Evolutionary conservation across 2,888 invertebrate species (phyloP), one percentile per base, ranked within the genome.

Genomic region (Pocota personata): DNA sequence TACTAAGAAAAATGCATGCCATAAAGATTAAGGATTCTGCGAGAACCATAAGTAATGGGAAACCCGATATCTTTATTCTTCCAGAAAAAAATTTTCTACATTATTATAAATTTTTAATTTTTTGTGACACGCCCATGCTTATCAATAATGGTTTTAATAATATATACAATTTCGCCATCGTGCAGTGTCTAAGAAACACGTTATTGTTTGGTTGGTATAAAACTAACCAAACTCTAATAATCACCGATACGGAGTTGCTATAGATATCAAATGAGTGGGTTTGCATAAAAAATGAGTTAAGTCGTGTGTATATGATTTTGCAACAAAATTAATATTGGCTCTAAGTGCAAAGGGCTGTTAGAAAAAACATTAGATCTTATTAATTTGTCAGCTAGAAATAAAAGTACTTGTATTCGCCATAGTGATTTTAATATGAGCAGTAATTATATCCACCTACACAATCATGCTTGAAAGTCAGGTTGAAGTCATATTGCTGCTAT

Each of bases 41-140:
- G n/a, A n/a, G 6, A 50, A 43, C 2, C 12, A 8, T 19, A n/a
- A 40, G n/a, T 14, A 2, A 1, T 40, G 3, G 40, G 2, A 12
- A 40, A 40, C n/a, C 4, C 14, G 12, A 3, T 21, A 21, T 21
- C 40, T 48, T 8, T 19, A 46, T 1, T 21, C 21, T 48, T 48
- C 19, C 1, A n/a, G 0, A 50, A 10, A 50, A 19, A 21, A 27
- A 1, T 3, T 35, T 8, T 21, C 10, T 14, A n/a, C n/a, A n/a
- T n/a, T n/a, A n/a, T n/a, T n/a, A n/a, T 10, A 48, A 7, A 48
- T 48, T 48, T 21, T 19, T 16, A 16, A 19, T 46, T 24, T 52
- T 30, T 27, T 32, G 14, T 55, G 55, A 16, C 55, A 55, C 55
- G 55, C 55, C 55, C 32, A 16, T 55, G 32, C 30, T 55, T 55